Evolutionary conservation across 2,797 vertebrate species (phyloP).

Genomic region (Eremophila alpestris): DNA sequence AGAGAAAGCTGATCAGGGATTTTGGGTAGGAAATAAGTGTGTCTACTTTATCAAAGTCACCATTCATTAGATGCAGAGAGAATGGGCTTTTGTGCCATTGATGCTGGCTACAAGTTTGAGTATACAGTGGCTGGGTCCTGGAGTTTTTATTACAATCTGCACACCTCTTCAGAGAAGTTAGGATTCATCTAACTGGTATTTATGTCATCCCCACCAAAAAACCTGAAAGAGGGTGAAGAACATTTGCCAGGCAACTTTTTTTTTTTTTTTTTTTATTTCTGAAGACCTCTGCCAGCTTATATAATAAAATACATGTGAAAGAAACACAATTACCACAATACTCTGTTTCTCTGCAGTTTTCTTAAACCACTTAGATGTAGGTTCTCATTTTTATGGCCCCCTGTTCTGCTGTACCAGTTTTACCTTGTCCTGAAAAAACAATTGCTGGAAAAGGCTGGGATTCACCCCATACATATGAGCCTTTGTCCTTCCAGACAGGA

Average conservation of each 20-base stretch:
- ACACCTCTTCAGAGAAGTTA: neutral
- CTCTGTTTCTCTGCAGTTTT: neutral
- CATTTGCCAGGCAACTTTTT: neutral
- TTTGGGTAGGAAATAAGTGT: neutral
- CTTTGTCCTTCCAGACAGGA: neutral
- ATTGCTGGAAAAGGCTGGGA: neutral
- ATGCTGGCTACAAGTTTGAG: neutral
- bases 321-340: neutral
- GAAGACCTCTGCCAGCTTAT: neutral
- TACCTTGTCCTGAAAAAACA: neutral
- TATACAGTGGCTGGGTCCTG: neutral
- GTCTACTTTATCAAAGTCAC: neutral
- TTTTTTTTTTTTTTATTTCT: neutral
- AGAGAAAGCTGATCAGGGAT: neutral
- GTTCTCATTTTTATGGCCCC: neutral
- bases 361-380: neutral
- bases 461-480: fast-evolving
- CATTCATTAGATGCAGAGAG: neutral
- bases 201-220: neutral
- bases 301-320: neutral
- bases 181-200: neutral
- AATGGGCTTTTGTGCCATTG: neutral
- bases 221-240: neutral
- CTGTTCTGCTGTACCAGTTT: neutral
- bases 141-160: neutral